Evolutionary conservation across 2,797 vertebrate genomes (phyloP), one percentile per base, ranked within the genome.

Genomic region (Lophius americanus): DNA sequence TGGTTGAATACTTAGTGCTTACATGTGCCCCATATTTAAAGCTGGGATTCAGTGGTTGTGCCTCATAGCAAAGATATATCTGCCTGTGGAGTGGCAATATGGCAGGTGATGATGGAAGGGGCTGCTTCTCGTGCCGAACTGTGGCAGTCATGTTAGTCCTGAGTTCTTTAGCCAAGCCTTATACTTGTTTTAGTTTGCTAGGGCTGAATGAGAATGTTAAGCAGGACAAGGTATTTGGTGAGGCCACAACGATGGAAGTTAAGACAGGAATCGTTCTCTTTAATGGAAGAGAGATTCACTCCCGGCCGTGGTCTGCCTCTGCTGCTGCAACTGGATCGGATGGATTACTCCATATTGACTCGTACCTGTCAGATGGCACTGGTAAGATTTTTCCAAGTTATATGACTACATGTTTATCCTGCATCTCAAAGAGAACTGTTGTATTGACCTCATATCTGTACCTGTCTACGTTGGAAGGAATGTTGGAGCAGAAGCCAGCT

Each of bases 61-160:
- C 0, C n/a, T 43, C 1, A 13, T 1, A 12, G 32, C 9, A 23
- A 23, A 5, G 46, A 51, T 44, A 38, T 54, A 35, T 61, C 32
- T 2, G 4, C 42, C 13, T 57, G 13, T 0, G n/a, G 14, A 41
- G 6, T 2, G 41, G 2, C 36, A 65, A 5, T 36, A 90, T 88
- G 88, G 72, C 56, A 58, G 41, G 46, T 36, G 53, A 70, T 1
- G 8, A 3, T 56, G 46, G 23, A 37, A 43, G 41, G 37, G n/a
- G 14, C 6, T 0, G 4, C 7, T 14, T 39, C 9, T 41, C 8
- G 33, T 4, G 4, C 43, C 68, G 54, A 9, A 13, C 35, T 50
- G 43, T 78, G 12, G 78, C 49, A 43, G 55, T 78, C 13, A 5
- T 56, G 1, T 62, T 84, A 35, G n/a, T 87, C 50, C n/a, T 87